These are phyloP conservation scores for Turnix velox DNA, from an alignment of 2,113 vertebrate species.

Conservation along the genomic window DNA sequence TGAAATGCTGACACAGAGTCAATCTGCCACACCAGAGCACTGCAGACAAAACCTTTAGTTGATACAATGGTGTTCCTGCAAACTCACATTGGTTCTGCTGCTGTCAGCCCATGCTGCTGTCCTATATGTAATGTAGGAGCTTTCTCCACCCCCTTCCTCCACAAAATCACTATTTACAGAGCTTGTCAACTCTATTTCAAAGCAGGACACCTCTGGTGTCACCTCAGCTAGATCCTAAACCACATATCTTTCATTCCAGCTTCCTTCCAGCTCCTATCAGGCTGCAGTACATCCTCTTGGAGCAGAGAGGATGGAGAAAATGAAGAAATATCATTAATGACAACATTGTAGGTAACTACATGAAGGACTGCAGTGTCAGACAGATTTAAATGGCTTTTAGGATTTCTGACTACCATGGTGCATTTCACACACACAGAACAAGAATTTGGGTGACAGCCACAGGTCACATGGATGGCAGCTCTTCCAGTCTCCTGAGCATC, in stretches of 20 bases:
- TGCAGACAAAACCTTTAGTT: background rate
- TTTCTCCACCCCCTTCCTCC: background rate
- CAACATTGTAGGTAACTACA: background rate
- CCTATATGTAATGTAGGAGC: background rate
- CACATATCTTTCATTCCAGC: fast-evolving
- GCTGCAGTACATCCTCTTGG: background rate
- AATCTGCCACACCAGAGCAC: background rate
- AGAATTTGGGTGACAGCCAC: background rate
- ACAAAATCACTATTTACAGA: background rate
- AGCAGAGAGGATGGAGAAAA: background rate
- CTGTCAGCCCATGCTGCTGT: background rate
- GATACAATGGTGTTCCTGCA: background rate
- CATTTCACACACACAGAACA: background rate
- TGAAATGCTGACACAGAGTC: background rate
- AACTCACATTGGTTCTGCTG: background rate
- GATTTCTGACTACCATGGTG: background rate
- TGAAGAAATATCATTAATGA: background rate
- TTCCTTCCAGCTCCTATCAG: background rate
- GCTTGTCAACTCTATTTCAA: background rate
- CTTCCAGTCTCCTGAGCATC: background rate
- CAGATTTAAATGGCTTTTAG: background rate
- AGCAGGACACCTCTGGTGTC: background rate
- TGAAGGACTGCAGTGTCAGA: background rate
- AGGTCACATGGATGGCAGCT: background rate
- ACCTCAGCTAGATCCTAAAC: background rate